phyloP scores from a whole-genome alignment of 2,888 invertebrate species.

The Plagodis pulveraria region DNA sequence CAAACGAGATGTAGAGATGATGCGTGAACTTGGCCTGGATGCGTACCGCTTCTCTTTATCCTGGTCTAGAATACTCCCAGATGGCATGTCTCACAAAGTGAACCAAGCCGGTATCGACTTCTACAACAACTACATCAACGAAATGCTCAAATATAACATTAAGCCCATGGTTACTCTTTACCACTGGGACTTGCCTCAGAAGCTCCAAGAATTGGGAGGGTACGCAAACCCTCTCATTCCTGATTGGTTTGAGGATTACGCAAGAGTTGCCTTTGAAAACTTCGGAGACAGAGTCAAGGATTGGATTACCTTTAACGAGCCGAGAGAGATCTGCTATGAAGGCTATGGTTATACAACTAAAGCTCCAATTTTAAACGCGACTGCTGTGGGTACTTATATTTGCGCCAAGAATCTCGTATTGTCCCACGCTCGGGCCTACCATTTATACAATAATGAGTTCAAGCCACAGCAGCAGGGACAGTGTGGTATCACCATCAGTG shows the following conservation, averaged over 20 bases:
- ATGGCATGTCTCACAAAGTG: conserved; percentile 74
- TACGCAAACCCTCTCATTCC: conserved; percentile 68
- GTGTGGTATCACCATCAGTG: conserved; percentile 57
- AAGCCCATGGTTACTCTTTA: conserved; percentile 84
- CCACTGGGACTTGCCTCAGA: conserved; percentile 83
- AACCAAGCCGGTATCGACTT: conserved; percentile 86
- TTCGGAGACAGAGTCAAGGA: conserved; percentile 80
- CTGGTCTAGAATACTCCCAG: conserved; percentile 86
- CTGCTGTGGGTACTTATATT: conserved; percentile 76
- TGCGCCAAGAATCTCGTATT: conserved; percentile 76
- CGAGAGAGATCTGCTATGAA: conserved; percentile 62
- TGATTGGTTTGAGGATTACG: conserved; percentile 79
- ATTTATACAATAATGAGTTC: conserved; percentile 65
- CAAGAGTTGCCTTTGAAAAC: conserved; percentile 64
- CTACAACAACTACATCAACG: conserved; percentile 87
- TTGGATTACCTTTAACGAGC: conserved; percentile 87
- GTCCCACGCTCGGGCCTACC: conserved; percentile 82
- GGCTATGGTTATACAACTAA: conserved; percentile 70
- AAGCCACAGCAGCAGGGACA: conserved; percentile 51
- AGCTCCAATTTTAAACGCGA: conserved; percentile 63
- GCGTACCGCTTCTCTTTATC: conserved; percentile 84
- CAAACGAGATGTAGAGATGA: conserved; percentile 81
- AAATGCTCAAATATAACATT: conserved; percentile 85
- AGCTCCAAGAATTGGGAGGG: conserved; percentile 83
- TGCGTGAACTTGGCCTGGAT: conserved; percentile 71